Evolutionary conservation across 2,797 vertebrate species (phyloP), one percentile per base, ranked within the genome.

Genomic region (Macropodus opercularis): DNA sequence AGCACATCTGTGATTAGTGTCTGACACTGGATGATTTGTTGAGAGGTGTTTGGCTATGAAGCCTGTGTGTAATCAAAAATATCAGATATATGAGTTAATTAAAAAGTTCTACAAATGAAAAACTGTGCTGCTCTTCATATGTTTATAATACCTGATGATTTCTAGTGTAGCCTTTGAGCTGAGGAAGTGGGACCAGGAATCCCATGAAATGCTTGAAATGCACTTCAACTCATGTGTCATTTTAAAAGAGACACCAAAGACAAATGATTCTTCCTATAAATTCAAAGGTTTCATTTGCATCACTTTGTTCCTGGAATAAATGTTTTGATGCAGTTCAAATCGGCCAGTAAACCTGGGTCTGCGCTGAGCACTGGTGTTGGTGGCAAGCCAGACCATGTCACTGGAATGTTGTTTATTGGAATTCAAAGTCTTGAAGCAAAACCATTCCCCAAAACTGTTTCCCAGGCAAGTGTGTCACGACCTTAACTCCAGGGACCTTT

Each of bases 371-470:
- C 8, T 68, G 63, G 65, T 49, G 43, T 66, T 62, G 69, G 55
- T 55, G 60, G 55, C 76, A 80, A 83, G 74, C 78, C 72, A 82
- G 73, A 78, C 83, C 85, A 70, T 72, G 79, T 68, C 60, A 65
- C 61, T 77, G 84, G 83, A 90, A 87, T 87, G 80, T 65, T 86
- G 80, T 75, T 85, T 74, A 70, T 68, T 75, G 81, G 57, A 83
- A 79, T 83, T 76, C 55, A 65, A 64, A 43, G 51, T 83, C 76
- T 74, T 81, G 9, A 60, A 63, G 52, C 53, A 58, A 73, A 75
- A 73, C 61, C 59, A 75, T 63, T 69, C 74, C 44, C 63, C 23
- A 40, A 72, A 77, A 78, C 55, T n/a, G 24, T 80, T 83, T 78
- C 72, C 64, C 66, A 58, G 69, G 75, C 63, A 62, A 53, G 34